Percentiles rank a stretch among this genome's conserved stretches.
Evolutionary conservation across 2,888 invertebrate species (phyloP).

Genomic region (Campoplex nolae): DNA sequence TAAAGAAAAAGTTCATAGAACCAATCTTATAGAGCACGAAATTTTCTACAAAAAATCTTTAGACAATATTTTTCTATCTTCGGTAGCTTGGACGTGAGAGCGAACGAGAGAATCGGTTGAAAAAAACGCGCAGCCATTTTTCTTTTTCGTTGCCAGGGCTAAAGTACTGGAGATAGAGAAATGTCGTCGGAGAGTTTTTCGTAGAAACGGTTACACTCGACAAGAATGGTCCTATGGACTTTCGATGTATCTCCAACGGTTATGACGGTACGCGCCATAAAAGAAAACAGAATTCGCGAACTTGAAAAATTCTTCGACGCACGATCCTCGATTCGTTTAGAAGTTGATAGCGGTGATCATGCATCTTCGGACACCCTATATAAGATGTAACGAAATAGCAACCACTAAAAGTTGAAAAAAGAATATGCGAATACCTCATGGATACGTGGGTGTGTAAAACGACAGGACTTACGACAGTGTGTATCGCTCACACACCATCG

Average conservation of each 20-base stretch:
- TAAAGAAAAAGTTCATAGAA: not conserved
- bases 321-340: not conserved
- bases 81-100: not conserved
- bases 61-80: not conserved
- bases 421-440: conserved; percentile 29
- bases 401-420: conserved; percentile 12
- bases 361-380: not conserved
- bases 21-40: not conserved
- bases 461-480: conserved; percentile 6
- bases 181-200: not conserved
- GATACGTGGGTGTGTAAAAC: conserved; percentile 58
- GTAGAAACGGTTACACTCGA: not conserved
- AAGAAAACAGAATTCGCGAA: not conserved
- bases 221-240: not conserved
- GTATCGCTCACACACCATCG: not conserved
- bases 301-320: not conserved
- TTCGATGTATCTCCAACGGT: not conserved
- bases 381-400: conserved; percentile 19
- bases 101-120: not conserved
- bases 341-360: not conserved
- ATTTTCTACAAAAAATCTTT: no score
- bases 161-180: not conserved
- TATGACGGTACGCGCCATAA: not conserved
- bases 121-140: no score
- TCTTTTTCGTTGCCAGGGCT: not conserved